A percentile compares a stretch with the other conserved stretches of the same genome.
Conservation (phyloP, 2,113 vertebrate species). For the Isurus oxyrinchus region DNA sequence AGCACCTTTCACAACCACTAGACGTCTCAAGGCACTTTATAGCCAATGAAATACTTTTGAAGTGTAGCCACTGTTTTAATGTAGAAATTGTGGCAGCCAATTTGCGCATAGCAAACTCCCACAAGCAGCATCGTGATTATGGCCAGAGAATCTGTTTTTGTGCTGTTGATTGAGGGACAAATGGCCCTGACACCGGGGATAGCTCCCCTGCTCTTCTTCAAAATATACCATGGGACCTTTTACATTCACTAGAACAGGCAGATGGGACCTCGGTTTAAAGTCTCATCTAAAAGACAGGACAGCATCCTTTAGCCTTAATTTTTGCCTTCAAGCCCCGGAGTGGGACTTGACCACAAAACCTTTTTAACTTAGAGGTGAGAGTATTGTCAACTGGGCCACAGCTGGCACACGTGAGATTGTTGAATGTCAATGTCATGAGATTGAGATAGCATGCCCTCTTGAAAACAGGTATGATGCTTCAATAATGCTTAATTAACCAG, state of each 20-base stretch:
- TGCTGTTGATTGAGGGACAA: neutral
- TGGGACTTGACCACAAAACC: too few relatives aligned
- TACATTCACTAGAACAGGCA: neutral
- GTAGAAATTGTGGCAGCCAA: too few relatives aligned
- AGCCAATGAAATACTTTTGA: too few relatives aligned
- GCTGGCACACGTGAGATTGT: neutral
- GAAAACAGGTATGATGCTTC: neutral
- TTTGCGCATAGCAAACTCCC: too few relatives aligned
- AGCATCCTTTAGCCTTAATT: neutral
- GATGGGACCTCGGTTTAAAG: neutral
- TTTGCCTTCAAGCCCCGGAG: too few relatives aligned
- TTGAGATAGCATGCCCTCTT: neutral
- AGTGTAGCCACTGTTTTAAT: too few relatives aligned
- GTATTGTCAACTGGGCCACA: too few relatives aligned
- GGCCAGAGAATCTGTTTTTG: neutral
- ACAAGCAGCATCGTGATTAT: neutral
- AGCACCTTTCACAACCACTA: too few relatives aligned
- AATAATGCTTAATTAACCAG: neutral
- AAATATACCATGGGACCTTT: neutral
- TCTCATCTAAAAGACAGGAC: neutral
- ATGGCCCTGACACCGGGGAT: neutral
- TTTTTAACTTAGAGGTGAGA: too few relatives aligned
- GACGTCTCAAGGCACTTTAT: too few relatives aligned
- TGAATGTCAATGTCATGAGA: neutral
- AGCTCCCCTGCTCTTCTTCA: neutral